A percentile compares a stretch with the other conserved stretches of the same genome.
phyloP scores from a whole-genome alignment of 2,888 invertebrate species.

The Drosophila mimica region DNA sequence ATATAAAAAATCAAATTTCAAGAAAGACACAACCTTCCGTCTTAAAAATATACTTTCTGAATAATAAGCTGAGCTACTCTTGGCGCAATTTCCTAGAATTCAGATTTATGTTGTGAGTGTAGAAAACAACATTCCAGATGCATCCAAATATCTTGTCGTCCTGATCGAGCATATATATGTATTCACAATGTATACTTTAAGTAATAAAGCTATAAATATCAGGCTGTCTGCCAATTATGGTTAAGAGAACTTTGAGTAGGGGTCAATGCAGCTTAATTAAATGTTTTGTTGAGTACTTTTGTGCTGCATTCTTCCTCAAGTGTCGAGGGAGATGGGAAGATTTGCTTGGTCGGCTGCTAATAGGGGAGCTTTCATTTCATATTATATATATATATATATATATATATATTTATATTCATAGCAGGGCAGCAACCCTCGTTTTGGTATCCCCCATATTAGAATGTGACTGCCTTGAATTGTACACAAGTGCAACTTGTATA shows the following conservation, averaged over 20 bases:
- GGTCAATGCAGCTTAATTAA: slow-evolving; percentile 71
- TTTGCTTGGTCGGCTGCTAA: slow-evolving; percentile 3
- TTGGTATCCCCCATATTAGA: slow-evolving; percentile 24
- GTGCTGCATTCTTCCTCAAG: slow-evolving; percentile 28
- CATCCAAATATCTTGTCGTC: not conserved
- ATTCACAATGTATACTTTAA: not conserved
- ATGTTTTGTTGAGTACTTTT: slow-evolving; percentile 33
- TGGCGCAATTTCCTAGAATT: not conserved
- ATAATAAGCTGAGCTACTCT: not conserved
- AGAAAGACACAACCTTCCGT: not conserved
- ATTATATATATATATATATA: not conserved
- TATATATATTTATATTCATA: slow-evolving; percentile 12
- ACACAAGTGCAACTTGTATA: slow-evolving; percentile 12
- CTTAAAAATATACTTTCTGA: not conserved
- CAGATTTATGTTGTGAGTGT: not conserved
- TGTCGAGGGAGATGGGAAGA: slow-evolving; percentile 9
- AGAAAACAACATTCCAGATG: not conserved
- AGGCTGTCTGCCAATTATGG: slow-evolving; percentile 51
- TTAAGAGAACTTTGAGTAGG: slow-evolving; percentile 46
- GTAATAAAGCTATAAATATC: not conserved
- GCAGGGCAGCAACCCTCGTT: slow-evolving; percentile 27
- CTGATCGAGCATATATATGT: not conserved
- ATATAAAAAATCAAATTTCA: not conserved
- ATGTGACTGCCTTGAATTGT: slow-evolving; percentile 13
- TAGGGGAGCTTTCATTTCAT: slow-evolving; percentile 13